Conservation (phyloP, 1,140 invertebrate species). For the Drosophila parvula region DNA sequence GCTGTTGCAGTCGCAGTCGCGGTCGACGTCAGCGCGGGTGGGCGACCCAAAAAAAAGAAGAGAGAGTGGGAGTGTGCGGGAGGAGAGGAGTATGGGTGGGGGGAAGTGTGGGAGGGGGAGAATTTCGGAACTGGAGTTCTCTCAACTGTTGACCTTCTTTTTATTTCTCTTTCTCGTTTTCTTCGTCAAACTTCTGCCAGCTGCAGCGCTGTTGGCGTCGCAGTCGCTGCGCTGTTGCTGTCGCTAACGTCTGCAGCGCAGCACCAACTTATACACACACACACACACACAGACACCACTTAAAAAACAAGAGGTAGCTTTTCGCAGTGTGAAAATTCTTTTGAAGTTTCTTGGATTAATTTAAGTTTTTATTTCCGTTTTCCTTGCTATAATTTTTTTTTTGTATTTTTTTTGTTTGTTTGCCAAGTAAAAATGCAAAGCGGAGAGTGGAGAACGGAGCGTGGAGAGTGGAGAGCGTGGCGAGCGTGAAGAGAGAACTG, state of each 20-base stretch:
- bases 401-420: conserved; percentile 1
- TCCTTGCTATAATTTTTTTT: not conserved
- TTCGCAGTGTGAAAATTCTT: conserved; percentile 7
- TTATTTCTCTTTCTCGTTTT: conserved; percentile 31
- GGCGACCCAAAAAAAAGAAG: conserved; percentile 1
- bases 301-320: conserved; percentile 24
- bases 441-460: conserved; percentile 22
- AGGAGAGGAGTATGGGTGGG: not conserved
- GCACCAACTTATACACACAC: conserved; percentile 28
- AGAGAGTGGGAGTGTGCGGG: not conserved
- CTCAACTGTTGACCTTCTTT: conserved; percentile 65
- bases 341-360: conserved; percentile 22
- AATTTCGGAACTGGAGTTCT: conserved; percentile 12
- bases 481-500: conserved; percentile 27
- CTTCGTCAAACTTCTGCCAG: conserved; percentile 31
- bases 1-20: conserved; percentile 11
- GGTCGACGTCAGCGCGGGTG: conserved; percentile 14
- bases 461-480: conserved; percentile 10
- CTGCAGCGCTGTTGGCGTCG: conserved; percentile 33
- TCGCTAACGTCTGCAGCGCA: conserved; percentile 37
- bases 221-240: conserved; percentile 38
- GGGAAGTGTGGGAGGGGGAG: conserved; percentile 5
- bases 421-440: conserved; percentile 20
- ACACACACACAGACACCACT: conserved; percentile 12
- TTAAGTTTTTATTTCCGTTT: conserved; percentile 11